Percentiles rank a stretch among this genome's conserved stretches.
phyloP scores from a whole-genome alignment of 2,797 vertebrate genomes.

The Cercopithecus neglectus region DNA sequence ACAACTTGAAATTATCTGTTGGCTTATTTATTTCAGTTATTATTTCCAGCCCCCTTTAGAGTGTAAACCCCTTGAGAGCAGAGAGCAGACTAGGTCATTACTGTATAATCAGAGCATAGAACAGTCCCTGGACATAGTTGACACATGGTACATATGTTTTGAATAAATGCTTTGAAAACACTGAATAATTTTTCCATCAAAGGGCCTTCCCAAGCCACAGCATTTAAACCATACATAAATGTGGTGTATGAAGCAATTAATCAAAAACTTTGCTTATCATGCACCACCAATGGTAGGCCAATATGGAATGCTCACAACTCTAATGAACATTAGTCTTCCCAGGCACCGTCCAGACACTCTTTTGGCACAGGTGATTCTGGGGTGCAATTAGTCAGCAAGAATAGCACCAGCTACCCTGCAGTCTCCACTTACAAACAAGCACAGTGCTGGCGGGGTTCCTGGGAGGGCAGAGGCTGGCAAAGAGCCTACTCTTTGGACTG shows the following conservation, averaged over 20 bases:
- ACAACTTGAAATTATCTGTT: background rate
- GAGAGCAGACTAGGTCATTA: background rate
- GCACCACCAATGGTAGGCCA: background rate
- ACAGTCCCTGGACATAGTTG: background rate
- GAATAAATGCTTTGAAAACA: conserved; percentile 35
- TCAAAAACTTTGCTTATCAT: conserved; percentile 48
- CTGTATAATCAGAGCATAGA: background rate
- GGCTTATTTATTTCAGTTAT: background rate
- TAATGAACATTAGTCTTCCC: background rate
- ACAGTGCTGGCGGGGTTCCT: background rate
- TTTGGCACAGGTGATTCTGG: background rate
- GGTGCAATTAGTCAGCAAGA: background rate
- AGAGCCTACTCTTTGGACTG: background rate
- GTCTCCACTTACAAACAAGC: background rate
- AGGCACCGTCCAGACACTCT: background rate
- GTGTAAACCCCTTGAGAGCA: background rate
- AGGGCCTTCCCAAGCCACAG: background rate
- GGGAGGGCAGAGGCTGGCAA: background rate
- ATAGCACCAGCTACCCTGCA: background rate
- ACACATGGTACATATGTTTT: background rate
- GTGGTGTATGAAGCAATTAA: conserved; percentile 19
- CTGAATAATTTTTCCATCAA: conserved; percentile 32
- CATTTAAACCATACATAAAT: conserved; percentile 42
- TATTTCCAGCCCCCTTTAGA: background rate
- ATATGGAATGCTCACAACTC: background rate